Base-by-base conservation (phyloP, 2,888 invertebrate genomes). In the Temnothorax rugatulus region DNA sequence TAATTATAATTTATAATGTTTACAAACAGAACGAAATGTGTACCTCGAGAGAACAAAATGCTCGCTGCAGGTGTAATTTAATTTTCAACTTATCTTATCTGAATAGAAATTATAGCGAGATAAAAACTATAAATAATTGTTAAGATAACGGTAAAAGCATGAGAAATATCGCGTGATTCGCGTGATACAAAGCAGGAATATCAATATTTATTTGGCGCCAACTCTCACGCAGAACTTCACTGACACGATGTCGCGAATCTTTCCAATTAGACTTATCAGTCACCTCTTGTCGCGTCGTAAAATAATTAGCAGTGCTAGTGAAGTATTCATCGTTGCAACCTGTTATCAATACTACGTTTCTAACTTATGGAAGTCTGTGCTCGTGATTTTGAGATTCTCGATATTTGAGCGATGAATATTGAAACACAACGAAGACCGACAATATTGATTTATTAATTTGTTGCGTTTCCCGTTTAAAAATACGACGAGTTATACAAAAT, bases 201-300 rank as follows among this genome's bases (percentile, higher is more conserved):
- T 74, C 29, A 75, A 75, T 63, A 50, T 75, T 75, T 75, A 75
- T 41, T 34, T 41, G 18, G 13, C n/a, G 41, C 15, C 2, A 75
- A 75, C 34, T 75, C 29, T 47, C n/a, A n/a, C 38, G 13, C 25
- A 25, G 18, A 66, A 64, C 38, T 41, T 75, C 15, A 75, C n/a
- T 68, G 52, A 68, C 25, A 77, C 13, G 41, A 68, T 44, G n/a
- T 77, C 41, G 25, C 25, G 9, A 68, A 41, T 68, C 25, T 41
- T 77, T 77, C 41, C 52, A 77, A 69, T 68, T 77, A 68, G 38
- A 54, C n/a, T n/a, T 47, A 41, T 29, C 29, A 77, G 38, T 68
- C 11, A 54, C 44, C n/a, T 54, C 1, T 21, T 25, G 50, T 52
- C 25, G 9, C 11, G 18, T 3, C 18, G 38, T 50, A 61, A 64